Evolutionary conservation across 2,113 vertebrate genomes (phyloP).

Genomic region (Pteronura brasiliensis): DNA sequence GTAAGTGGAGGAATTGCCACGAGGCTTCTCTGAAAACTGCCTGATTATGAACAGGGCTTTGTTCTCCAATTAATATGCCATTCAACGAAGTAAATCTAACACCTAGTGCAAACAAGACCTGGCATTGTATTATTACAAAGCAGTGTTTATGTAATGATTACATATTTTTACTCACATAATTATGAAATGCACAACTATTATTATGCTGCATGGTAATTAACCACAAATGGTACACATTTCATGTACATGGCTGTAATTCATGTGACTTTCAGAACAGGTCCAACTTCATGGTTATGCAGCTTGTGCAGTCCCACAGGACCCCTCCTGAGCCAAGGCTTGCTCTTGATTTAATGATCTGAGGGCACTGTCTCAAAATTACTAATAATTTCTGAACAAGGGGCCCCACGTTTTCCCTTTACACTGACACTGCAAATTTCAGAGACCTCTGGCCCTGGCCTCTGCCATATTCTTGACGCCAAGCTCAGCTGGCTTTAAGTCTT

Average conservation of each 20-base stretch:
- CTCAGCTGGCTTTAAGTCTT: not conserved
- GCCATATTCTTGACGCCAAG: not conserved
- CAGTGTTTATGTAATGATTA: slow-evolving; percentile 26
- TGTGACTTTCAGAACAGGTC: not conserved
- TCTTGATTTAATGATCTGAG: not conserved
- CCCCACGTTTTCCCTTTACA: not conserved
- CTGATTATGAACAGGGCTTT: not conserved
- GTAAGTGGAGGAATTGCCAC: not conserved
- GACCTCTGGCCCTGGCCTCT: not conserved
- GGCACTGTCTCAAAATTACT: slow-evolving; percentile 4
- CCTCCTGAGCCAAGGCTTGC: not conserved
- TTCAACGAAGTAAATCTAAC: not conserved
- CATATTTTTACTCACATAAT: slow-evolving; percentile 37
- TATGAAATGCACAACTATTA: slow-evolving; percentile 15
- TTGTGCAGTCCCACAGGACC: not conserved
- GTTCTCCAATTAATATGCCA: not conserved
- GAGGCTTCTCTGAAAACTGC: not conserved
- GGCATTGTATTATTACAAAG: slow-evolving; percentile 40
- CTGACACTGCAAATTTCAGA: not conserved
- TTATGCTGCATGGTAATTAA: not conserved
- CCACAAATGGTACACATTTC: not conserved
- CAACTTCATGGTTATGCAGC: not conserved
- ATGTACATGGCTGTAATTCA: not conserved
- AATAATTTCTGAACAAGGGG: not conserved
- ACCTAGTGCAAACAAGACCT: slow-evolving; percentile 7